phyloP scores from a whole-genome alignment of 2,888 invertebrate species.

The Melanchra persicariae region DNA sequence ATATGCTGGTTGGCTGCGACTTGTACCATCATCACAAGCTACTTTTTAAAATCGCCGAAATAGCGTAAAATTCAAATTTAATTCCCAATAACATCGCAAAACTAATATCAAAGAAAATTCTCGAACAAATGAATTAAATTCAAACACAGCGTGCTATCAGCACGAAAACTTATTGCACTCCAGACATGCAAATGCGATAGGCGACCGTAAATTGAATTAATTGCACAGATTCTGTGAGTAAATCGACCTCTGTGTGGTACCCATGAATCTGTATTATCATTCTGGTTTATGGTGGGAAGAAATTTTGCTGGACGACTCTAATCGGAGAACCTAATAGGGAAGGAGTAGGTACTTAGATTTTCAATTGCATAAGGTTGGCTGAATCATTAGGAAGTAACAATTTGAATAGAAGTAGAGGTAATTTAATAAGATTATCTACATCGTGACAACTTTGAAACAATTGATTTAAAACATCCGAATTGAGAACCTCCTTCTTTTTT shows the following conservation, averaged over 20 bases:
- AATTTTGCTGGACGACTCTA: slow-evolving; percentile 29
- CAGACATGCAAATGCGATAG: slow-evolving; percentile 76
- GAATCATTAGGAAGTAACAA: neutral
- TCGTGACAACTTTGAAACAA: no score
- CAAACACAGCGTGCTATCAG: slow-evolving; percentile 44
- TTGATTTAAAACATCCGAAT: no score
- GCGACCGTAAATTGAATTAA: slow-evolving; percentile 75
- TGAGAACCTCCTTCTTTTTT: no score
- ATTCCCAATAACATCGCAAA: neutral
- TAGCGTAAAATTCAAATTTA: neutral
- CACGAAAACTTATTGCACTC: slow-evolving; percentile 57
- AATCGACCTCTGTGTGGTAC: slow-evolving; percentile 68
- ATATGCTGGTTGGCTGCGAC: no score
- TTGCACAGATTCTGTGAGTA: slow-evolving; percentile 72
- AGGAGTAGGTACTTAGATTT: slow-evolving; percentile 6
- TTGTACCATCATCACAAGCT: no score
- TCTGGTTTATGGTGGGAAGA: slow-evolving; percentile 53
- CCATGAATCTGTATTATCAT: slow-evolving; percentile 73
- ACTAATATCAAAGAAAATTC: slow-evolving; percentile 46
- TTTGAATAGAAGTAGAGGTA: neutral
- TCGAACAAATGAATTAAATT: slow-evolving; percentile 40
- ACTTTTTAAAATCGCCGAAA: neutral
- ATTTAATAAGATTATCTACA: neutral
- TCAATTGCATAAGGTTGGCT: neutral
- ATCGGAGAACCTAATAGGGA: slow-evolving; percentile 19